Base-by-base conservation (phyloP, 2,113 vertebrate species). In the Rana temporaria region DNA sequence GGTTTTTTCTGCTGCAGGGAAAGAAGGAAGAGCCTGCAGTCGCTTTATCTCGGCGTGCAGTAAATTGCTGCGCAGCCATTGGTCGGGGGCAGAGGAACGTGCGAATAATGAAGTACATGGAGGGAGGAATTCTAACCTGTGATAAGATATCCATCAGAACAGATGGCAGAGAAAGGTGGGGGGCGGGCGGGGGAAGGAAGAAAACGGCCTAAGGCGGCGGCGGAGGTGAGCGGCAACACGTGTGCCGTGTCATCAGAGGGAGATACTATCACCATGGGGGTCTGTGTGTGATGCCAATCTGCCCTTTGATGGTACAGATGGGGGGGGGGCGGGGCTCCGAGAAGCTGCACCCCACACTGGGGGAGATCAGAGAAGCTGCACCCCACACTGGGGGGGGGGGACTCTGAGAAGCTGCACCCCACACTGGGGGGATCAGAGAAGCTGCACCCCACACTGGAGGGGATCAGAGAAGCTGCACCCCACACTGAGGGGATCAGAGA, bases 61-160 rank as follows among this genome's bases (percentile, higher is more conserved):
- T 63, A 26, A 34, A 56, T 71, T n/a, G 17, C 67, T 71, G 66
- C 38, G 66, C 38, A 71, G 32, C 38, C 56, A 75, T 60, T 75
- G 72, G 56, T 22, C 24, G 71, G 56, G 42, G 48, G 59, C 56
- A 80, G n/a, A n/a, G 67, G 32, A 52, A 32, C 57, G 26, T 63
- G 78, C 78, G 71, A 80, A 80, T 80, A 67, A 80, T 52, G 71
- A 80, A 80, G 67, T 63, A 69, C 57, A 75, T 75, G 38, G 53
- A 75, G 72, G 22, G n/a, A 75, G 72, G 71, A 82, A 82, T 82
- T 76, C 68, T 74, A 52, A 76, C 52, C 72, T 68, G 59, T 82
- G 81, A 75, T 76, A 82, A 82, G 81, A 82, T 75, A 82, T 76
- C 63, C 72, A 67, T 82, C 72, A 82, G 67, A 82, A 57, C 72